A percentile compares a stretch with the other conserved stretches of the same genome.
phyloP scores from a whole-genome alignment of 2,888 invertebrate species.

The Dryococelus australis region DNA sequence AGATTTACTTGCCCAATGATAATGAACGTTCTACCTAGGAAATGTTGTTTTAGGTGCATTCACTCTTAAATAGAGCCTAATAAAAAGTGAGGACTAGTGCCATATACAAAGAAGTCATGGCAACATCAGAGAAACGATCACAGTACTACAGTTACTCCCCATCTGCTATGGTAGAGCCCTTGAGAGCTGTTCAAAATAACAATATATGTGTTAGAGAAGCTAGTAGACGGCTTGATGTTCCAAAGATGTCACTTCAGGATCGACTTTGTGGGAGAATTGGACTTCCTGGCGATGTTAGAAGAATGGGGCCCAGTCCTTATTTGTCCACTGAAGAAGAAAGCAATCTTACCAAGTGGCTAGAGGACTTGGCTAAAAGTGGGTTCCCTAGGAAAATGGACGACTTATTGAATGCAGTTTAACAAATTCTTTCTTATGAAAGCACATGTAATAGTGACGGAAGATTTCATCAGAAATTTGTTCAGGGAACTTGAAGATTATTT shows the following conservation, averaged over 20 bases:
- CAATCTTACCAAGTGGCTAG: background rate
- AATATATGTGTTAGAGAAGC: background rate
- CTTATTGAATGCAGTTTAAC: background rate
- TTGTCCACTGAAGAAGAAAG: background rate
- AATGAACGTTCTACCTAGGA: too few relatives aligned
- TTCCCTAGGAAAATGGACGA: background rate
- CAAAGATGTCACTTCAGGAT: background rate
- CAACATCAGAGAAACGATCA: background rate
- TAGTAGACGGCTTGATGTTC: background rate
- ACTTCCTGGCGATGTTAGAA: background rate
- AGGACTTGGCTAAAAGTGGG: conserved; percentile 9
- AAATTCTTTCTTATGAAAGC: conserved; percentile 51
- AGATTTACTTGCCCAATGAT: too few relatives aligned
- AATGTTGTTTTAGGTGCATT: too few relatives aligned
- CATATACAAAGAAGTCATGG: background rate
- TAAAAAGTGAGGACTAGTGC: too few relatives aligned
- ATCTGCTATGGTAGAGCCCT: background rate
- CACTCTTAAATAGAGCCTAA: too few relatives aligned
- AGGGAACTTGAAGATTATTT: background rate
- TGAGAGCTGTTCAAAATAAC: background rate
- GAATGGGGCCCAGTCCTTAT: background rate
- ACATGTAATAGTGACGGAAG: conserved; percentile 47
- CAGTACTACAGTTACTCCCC: background rate
- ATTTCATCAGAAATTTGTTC: background rate
- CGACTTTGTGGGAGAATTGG: background rate